Evolutionary conservation across 1,140 invertebrate species (phyloP), one percentile per base, ranked within the genome.

Genomic region (Aphelinus atriplicis): DNA sequence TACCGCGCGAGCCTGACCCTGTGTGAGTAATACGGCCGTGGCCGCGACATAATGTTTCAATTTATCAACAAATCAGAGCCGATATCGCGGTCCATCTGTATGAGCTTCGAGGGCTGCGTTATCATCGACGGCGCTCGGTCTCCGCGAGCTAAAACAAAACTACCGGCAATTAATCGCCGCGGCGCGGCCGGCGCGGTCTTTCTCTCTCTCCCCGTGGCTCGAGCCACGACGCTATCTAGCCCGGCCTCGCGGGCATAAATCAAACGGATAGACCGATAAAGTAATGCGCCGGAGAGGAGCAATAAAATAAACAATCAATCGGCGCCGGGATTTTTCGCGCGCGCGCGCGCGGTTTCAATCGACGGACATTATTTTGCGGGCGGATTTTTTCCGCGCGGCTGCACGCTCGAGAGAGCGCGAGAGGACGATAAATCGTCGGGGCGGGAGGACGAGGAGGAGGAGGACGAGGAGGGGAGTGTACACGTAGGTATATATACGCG

Each of bases 221-320:
- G 26, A 26, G 26, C 26, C 26, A 26, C 26, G 26, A 26, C 26
- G 26, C 26, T 26, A 26, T 26, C 26, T 26, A 26, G 26, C 26
- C 26, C 26, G 26, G 26, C 26, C 26, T 26, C 26, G 26, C 26
- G 26, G 48, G 43, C 48, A 61, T 70, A 70, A 70, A 70, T 70
- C 68, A 70, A 51, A 26, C 48, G 47, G 68, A 61, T 51, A 61
- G 51, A 70, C 53, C 57, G 68, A 70, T 51, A 68, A 45, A 68
- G n/a, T 42, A 45, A 60, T 53, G 45, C 68, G 65, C 43, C 50
- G 51, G 42, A 42, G 68, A 5, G 7, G 42, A n/a, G 47, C 56
- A 61, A 70, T 70, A 61, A 70, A 61, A 70, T 70, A 70, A 70
- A 70, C 58, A 70, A 70, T 70, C 68, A 70, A 70, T 70, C 60